Evolutionary conservation across 2,888 invertebrate species (phyloP), one percentile per base, ranked within the genome.

Genomic region (Resseliella maxima): DNA sequence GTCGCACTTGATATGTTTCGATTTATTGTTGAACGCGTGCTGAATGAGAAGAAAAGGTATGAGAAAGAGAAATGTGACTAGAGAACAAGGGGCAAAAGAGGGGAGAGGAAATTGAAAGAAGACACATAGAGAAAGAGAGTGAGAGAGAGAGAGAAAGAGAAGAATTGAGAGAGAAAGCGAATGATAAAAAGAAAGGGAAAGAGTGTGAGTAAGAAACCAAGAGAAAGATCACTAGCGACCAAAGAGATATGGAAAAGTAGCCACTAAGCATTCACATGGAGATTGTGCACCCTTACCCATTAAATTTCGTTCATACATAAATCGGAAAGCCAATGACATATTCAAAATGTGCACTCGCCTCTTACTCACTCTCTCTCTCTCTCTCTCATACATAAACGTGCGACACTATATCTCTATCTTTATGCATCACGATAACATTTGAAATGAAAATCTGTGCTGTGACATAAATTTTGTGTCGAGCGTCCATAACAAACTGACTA

Each of bases 391-490:
- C 21, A 50, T 18, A 21, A n/a, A n/a, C n/a, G n/a, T n/a, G n/a
- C n/a, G n/a, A n/a, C n/a, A n/a, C n/a, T 72, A 27, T 27, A 72
- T 72, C 31, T 72, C 27, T 72, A 72, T 72, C 72, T 72, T 27
- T 72, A 72, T 72, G 72, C 72, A 72, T 72, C 72, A 72, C 72
- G 72, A 72, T 83, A 38, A 36, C 83, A 83, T 83, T 83, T 83
- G 83, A 83, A 83, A 83, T 38, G 83, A 83, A 83, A 38, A 83
- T 83, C 83, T 83, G 83, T 83, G 38, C 83, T 83, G 83, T 83
- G 83, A 83, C 83, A 83, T 83, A 38, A 83, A 83, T 83, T 83
- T 83, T 83, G 38, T 83, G 83, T 83, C 83, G 83, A 72, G n/a
- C 83, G 38, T 83, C 41, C 83, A n/a, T 72, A 27, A 31, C 72